Percentiles rank a stretch among this genome's conserved stretches.
These are phyloP conservation scores for Heliconius hewitsoni DNA, from an alignment of 1,140 invertebrate genomes.

Conservation along the genomic window DNA sequence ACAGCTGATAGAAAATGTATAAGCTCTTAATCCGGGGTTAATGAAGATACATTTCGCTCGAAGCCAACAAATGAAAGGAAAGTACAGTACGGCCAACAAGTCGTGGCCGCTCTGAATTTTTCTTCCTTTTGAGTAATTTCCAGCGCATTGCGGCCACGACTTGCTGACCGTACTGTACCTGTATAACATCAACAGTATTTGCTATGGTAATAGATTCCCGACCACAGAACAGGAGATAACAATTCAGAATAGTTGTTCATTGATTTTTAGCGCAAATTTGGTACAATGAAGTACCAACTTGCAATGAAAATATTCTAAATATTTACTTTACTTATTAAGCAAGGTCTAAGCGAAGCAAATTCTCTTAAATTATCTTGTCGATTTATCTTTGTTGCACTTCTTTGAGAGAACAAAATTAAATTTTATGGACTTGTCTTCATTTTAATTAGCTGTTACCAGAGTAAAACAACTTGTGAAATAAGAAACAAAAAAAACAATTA, in stretches of 20 bases:
- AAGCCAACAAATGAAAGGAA: background rate
- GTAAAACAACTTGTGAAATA: background rate
- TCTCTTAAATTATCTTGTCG: background rate
- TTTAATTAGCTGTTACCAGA: background rate
- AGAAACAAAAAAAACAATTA: too few relatives aligned
- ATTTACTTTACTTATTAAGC: background rate
- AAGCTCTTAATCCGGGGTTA: background rate
- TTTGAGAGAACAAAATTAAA: background rate
- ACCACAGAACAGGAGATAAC: background rate
- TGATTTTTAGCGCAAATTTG: background rate
- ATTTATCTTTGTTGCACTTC: background rate
- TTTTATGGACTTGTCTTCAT: background rate
- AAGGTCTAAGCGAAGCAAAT: background rate
- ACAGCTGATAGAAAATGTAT: background rate
- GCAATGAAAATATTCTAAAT: background rate
- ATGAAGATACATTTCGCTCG: background rate
- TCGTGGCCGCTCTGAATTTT: too few relatives aligned
- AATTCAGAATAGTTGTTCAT: background rate
- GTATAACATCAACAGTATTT: background rate
- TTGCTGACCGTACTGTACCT: background rate
- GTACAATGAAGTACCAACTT: background rate
- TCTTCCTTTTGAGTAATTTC: too few relatives aligned
- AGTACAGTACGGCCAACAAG: background rate
- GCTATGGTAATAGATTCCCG: background rate
- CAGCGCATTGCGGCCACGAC: too few relatives aligned